Percentiles rank a stretch among this genome's conserved stretches.
Conservation (phyloP, 1,140 invertebrate genomes). For the Subanguina moxae region DNA sequence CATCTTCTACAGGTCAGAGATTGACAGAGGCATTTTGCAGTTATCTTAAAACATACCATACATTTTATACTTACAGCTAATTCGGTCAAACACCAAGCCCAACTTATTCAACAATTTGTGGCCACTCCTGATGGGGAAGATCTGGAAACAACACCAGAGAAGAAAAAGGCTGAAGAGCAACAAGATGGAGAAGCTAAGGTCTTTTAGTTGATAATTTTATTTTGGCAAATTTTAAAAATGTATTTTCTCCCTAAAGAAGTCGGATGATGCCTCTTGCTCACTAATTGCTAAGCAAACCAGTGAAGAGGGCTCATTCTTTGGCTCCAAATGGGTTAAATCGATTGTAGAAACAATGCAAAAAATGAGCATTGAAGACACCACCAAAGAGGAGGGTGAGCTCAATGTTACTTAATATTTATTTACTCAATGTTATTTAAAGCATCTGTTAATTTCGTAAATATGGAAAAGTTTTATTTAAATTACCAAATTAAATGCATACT, state of each 20-base stretch:
- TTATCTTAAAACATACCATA: too few relatives aligned
- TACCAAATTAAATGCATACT: too few relatives aligned
- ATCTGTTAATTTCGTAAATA: too few relatives aligned
- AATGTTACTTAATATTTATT: too few relatives aligned
- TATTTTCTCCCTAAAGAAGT: conserved; percentile 14
- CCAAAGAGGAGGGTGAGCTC: conserved; percentile 39
- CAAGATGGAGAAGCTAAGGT: conserved; percentile 10
- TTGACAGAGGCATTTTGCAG: too few relatives aligned
- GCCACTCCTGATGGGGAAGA: conserved; percentile 31
- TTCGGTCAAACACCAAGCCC: conserved; percentile 45
- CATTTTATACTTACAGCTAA: too few relatives aligned
- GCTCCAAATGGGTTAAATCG: conserved; percentile 43
- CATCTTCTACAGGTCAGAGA: too few relatives aligned
- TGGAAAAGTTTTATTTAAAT: too few relatives aligned
- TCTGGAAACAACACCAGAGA: conserved; percentile 5
- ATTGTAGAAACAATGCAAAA: conserved; percentile 51
- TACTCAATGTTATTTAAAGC: too few relatives aligned
- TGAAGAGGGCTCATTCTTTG: conserved; percentile 19
- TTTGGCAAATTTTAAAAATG: conserved; percentile 6
- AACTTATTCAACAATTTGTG: conserved; percentile 44
- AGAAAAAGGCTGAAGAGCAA: conserved; percentile 18
- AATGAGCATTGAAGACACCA: conserved; percentile 51
- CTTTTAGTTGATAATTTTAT: background rate
- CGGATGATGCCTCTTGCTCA: conserved; percentile 13
- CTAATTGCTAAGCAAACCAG: background rate